A percentile compares a stretch with the other conserved stretches of the same genome.
phyloP scores from a whole-genome alignment of 92 coral and sea anemone species.

The Heteractis magnifica region DNA sequence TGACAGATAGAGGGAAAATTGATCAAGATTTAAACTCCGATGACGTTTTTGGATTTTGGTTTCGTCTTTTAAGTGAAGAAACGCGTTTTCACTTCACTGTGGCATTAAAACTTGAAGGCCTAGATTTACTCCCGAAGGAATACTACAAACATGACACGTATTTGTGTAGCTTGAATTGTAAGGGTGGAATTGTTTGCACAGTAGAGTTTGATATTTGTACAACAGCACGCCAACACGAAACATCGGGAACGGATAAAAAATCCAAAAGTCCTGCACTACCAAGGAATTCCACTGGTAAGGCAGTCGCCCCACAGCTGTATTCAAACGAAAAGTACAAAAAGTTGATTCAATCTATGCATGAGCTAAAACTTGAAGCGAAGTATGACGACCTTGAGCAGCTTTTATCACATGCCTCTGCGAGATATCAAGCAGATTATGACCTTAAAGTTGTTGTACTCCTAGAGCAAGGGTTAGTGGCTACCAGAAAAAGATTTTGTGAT shows the following conservation, averaged over 20 bases:
- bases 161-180: conserved; percentile 13
- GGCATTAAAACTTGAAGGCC: conserved; percentile 62
- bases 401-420: conserved; percentile 51
- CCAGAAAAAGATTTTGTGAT: conserved; percentile 62
- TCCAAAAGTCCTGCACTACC: conserved; percentile 8
- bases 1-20: conserved; percentile 47
- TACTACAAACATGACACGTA: conserved; percentile 42
- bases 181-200: conserved; percentile 59
- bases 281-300: neutral
- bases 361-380: conserved; percentile 56
- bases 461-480: conserved; percentile 80
- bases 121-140: conserved; percentile 37
- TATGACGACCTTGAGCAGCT: conserved; percentile 64
- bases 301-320: conserved; percentile 42
- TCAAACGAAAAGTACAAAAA: conserved; percentile 63
- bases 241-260: conserved; percentile 15
- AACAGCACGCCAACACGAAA: conserved; percentile 21
- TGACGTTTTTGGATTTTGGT: conserved; percentile 84
- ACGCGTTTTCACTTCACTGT: conserved; percentile 72
- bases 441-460: conserved; percentile 68
- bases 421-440: conserved; percentile 57
- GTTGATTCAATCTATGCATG: conserved; percentile 55
- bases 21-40: conserved; percentile 27
- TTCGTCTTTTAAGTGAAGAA: conserved; percentile 77
- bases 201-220: conserved; percentile 73